Percentiles rank a stretch among this genome's conserved stretches.
phyloP scores from a whole-genome alignment of 2,113 vertebrate genomes.

The Oncorhynchus kisutch region DNA sequence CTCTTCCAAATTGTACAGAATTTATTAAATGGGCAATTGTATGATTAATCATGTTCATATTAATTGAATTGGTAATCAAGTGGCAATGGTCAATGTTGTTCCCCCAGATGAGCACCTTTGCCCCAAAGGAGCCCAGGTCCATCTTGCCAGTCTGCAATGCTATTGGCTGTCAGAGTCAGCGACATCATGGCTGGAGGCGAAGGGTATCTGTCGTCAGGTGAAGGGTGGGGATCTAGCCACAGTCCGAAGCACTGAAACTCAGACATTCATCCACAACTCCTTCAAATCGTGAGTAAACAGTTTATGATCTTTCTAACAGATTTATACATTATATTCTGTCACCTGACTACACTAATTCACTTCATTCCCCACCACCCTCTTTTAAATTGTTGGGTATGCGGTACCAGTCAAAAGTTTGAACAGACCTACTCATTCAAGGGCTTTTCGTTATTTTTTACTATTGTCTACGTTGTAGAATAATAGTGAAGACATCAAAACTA shows the following conservation, averaged over 20 bases:
- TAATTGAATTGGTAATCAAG: not conserved
- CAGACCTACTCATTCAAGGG: no score
- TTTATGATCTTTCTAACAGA: not conserved
- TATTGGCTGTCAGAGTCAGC: constrained; percentile 69
- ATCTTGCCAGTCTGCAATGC: constrained; percentile 58
- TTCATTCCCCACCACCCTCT: no score
- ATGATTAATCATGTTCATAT: not conserved
- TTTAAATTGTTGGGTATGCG: no score
- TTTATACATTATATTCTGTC: not conserved
- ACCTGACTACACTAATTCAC: not conserved
- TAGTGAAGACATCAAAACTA: no score
- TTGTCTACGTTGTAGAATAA: no score
- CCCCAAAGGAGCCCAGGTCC: constrained; percentile 62
- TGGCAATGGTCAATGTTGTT: not conserved
- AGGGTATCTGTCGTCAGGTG: constrained; percentile 41
- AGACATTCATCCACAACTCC: constrained; percentile 59
- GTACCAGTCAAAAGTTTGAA: no score
- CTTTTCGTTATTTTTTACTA: no score
- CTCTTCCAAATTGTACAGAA: not conserved
- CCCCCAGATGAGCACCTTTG: constrained; percentile 59
- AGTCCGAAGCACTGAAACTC: constrained; percentile 54
- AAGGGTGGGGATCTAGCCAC: constrained; percentile 60
- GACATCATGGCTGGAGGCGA: constrained; percentile 61
- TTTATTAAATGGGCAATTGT: not conserved
- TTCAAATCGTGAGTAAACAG: constrained; percentile 64